These are phyloP conservation scores for Salvator merianae DNA, from an alignment of 2,113 vertebrate genomes.

Conservation along the genomic window DNA sequence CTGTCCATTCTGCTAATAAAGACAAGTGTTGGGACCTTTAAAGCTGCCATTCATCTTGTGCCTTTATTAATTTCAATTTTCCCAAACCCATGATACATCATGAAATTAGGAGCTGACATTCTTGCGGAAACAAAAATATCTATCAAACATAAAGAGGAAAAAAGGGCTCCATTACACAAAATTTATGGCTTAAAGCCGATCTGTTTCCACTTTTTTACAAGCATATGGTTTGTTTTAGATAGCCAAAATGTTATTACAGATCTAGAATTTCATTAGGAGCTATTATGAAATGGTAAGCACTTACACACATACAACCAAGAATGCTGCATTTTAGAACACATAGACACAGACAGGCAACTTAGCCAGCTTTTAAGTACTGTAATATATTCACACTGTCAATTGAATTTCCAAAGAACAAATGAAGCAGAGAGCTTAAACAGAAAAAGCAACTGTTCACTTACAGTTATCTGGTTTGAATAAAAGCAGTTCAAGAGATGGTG, in stretches of 20 bases:
- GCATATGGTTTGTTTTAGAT: constrained; percentile 82
- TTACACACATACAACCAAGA: constrained; percentile 48
- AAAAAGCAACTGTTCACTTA: background rate
- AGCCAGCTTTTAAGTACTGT: background rate
- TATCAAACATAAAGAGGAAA: constrained; percentile 80
- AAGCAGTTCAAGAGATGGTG: background rate
- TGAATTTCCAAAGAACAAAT: constrained; percentile 10
- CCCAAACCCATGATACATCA: constrained; percentile 82
- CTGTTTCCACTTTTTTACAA: constrained; percentile 80
- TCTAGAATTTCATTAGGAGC: constrained; percentile 82
- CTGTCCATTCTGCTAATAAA: constrained; percentile 85
- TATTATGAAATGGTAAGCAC: constrained; percentile 75
- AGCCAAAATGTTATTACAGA: constrained; percentile 80
- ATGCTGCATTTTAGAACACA: constrained; percentile 12
- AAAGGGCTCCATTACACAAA: constrained; percentile 76
- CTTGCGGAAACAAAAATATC: constrained; percentile 85
- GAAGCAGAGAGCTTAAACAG: background rate
- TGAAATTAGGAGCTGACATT: constrained; percentile 86
- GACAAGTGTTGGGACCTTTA: constrained; percentile 88
- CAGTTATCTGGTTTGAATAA: background rate
- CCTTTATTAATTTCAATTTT: constrained; percentile 88
- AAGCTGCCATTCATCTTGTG: constrained; percentile 85
- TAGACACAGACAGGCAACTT: constrained; percentile 32
- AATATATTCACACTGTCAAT: constrained; percentile 22
- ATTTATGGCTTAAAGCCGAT: constrained; percentile 81